Evolutionary conservation across 2,888 invertebrate genomes (phyloP), one percentile per base, ranked within the genome.

Genomic region (Choreutis nemorana): DNA sequence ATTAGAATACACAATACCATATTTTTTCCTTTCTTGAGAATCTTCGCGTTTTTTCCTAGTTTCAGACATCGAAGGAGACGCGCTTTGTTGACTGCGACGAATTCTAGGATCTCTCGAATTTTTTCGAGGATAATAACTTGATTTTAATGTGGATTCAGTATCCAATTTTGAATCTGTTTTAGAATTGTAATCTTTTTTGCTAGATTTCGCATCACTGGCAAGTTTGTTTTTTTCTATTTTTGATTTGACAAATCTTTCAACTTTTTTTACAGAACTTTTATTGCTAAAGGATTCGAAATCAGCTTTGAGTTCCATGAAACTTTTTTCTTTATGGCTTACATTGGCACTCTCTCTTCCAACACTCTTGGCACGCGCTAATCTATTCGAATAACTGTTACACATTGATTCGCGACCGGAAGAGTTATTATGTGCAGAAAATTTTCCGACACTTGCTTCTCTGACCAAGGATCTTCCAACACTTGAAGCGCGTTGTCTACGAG

Each of bases 1-100:
- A 47, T 50, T 67, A 0, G 77, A 71, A 50, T 75, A 77, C 4
- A 68, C 57, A 26, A 75, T 71, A 8, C 75, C 77, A 34, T 55
- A 40, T 34, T 38, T 48, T 47, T 42, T 14, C 9, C 22, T 23
- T 8, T 31, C 21, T 10, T 53, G 24, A 30, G 31, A 12, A 2
- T 39, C 40, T 22, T 40, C 31, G 26, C 37, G 36, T 3, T 21
- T 14, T n/a, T n/a, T 26, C 12, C 6, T 26, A n/a, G 23, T 28
- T 13, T 12, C 10, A 11, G 10, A 9, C 23, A 23, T 4, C n/a
- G n/a, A n/a, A n/a, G n/a, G n/a, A n/a, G n/a, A n/a, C n/a, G n/a
- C 43, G 14, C 15, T 14, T 20, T 36, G 25, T n/a, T 37, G 34
- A 22, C 55, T 57, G 15, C 45, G 48, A 8, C 50, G 55, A 42